Percentiles rank a stretch among this genome's conserved stretches.
Conservation (phyloP, 2,888 invertebrate species). For the Mactromeris polynyma region DNA sequence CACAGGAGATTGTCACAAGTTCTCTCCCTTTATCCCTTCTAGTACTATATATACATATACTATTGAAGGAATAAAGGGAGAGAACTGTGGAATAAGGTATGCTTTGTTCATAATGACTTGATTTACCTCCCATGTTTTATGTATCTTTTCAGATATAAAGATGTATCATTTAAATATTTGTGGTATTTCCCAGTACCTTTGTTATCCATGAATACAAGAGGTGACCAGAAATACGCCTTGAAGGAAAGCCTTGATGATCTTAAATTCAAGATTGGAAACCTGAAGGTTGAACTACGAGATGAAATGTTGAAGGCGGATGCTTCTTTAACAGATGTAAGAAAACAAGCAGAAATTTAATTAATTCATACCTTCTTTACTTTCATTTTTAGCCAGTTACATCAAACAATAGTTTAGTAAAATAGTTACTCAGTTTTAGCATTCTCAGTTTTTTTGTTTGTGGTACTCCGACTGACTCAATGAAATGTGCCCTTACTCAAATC, state of each 20-base stretch:
- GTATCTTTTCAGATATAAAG: conserved; percentile 72
- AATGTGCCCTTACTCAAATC: too few species aligned
- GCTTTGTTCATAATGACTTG: too few species aligned
- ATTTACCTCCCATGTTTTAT: too few species aligned
- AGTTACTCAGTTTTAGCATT: neutral
- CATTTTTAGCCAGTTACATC: neutral
- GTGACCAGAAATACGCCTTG: conserved; percentile 69
- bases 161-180: conserved; percentile 92
- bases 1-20: too few species aligned
- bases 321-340: conserved; percentile 74
- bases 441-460: neutral
- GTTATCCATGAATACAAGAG: conserved; percentile 89
- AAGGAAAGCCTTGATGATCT: conserved; percentile 80
- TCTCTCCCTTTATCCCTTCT: too few species aligned
- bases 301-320: conserved; percentile 79
- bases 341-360: neutral
- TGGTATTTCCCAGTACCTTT: conserved; percentile 97
- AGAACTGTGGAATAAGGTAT: too few species aligned
- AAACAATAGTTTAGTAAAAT: neutral
- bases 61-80: too few species aligned
- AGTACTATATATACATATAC: too few species aligned
- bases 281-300: conserved; percentile 79
- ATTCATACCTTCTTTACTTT: neutral
- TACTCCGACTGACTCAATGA: too few species aligned
- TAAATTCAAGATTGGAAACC: conserved; percentile 82